Evolutionary conservation across 1,140 invertebrate species (phyloP), one percentile per base, ranked within the genome.

Genomic region (Whitmania pigra): DNA sequence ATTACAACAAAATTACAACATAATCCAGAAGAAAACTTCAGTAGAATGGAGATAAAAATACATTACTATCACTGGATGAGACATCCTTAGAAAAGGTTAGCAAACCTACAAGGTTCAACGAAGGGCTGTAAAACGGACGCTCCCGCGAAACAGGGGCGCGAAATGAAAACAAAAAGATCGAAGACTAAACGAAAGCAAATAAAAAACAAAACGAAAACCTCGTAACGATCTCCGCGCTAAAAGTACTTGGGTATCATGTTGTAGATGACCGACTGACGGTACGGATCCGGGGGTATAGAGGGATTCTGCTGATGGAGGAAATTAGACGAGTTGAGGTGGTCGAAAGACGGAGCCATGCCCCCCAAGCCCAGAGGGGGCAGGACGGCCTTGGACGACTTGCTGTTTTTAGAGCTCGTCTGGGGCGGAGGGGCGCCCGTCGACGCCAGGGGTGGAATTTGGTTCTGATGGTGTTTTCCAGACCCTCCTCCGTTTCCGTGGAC

Each of bases 211-310:
- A 31, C 17, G 22, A 31, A 25, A 22, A 63, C 18, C 1, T 63
- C 22, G 22, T 7, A 63, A 17, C 29, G 57, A 25, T 7, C 9
- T 15, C 57, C 27, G 20, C 5, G 13, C 71, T 66, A 73, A 55
- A 77, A 77, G 74, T 78, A 79, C 72, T 77, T 76, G 67, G 78
- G 78, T 78, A 80, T 79, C 75, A 79, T 78, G 74, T 80, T 80
- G 69, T 81, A 81, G 18, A 81, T 71, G 75, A 81, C 76, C 17
- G 78, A 77, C 72, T 77, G 76, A 55, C 80, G 74, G 70, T 81
- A 81, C 3, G 80, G 78, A 54, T 81, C 80, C 71, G 78, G 79
- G 69, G 79, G 76, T 70, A 78, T 78, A 31, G 27, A 9, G 11
- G 31, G 55, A 53, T 22, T 29, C 53, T 29, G 31, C 53, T 17